phyloP scores from a whole-genome alignment of 2,888 invertebrate genomes.

The Adelognathus sp. region DNA sequence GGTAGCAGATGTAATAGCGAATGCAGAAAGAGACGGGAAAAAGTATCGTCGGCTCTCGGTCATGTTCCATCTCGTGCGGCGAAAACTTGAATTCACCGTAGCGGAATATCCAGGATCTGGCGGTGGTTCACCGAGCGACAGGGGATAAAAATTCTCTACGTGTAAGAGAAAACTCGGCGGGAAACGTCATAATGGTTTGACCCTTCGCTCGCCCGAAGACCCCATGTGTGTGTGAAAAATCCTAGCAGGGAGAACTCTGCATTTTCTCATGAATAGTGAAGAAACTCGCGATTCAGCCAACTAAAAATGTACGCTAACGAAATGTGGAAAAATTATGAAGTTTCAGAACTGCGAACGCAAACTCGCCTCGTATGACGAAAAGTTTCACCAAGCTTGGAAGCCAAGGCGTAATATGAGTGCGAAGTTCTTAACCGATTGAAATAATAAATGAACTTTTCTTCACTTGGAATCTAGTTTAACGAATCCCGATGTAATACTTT shows the following conservation, averaged over 20 bases:
- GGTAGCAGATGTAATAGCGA: background rate
- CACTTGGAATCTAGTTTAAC: too few relatives aligned
- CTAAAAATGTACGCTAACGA: background rate
- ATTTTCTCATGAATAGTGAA: background rate
- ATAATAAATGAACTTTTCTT: too few relatives aligned
- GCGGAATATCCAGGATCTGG: background rate
- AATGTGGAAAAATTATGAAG: background rate
- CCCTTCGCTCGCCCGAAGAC: background rate
- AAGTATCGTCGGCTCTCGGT: background rate
- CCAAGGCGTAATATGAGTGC: too few relatives aligned
- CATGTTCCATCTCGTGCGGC: conserved; percentile 13
- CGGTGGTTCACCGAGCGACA: background rate
- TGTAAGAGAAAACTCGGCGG: conserved; percentile 28
- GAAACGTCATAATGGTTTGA: conserved; percentile 18
- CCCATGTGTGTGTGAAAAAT: background rate
- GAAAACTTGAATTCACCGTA: conserved; percentile 25
- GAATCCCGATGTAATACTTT: too few relatives aligned
- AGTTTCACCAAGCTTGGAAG: too few relatives aligned
- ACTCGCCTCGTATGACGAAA: too few relatives aligned
- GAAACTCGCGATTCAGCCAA: background rate
- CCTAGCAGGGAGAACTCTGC: background rate
- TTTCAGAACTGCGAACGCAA: too few relatives aligned
- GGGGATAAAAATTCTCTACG: background rate
- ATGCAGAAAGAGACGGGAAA: background rate
- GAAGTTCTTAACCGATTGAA: too few relatives aligned